Evolutionary conservation across 2,113 vertebrate genomes (phyloP), one percentile per base, ranked within the genome.

Genomic region (Cottus gobio): DNA sequence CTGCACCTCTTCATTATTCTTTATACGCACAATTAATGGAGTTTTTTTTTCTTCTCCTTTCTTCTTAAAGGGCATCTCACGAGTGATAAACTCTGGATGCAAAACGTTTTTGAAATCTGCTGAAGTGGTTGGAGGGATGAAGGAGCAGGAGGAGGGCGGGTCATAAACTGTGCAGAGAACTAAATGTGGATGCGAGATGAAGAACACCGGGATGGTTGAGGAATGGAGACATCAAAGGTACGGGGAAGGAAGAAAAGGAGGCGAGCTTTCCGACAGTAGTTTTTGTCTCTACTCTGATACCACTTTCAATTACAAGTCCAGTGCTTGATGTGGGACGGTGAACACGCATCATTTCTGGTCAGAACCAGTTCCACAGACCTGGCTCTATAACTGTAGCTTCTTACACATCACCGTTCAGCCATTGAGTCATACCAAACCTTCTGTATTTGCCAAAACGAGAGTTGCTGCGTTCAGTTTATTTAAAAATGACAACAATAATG

Each of bases 31-130:
- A 92, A 90, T 92, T 93, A 91, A 92, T 75, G 68, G 82, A 83
- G 50, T 75, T 5, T 64, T 71, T 84, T 64, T 78, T 74, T 9
- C n/a, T n/a, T 34, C 13, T 65, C 77, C 68, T 66, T 77, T 85
- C 77, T 86, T 85, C 69, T 89, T 83, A 91, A 92, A 93, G 90
- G 83, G 87, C 84, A 89, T 88, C 82, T 82, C 87, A 87, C 22
- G 79, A 92, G 77, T 74, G 79, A 90, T 91, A 93, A 92, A 84
- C 84, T 85, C 85, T 4, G 65, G 52, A 89, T 80, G 74, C 79
- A 87, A 85, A 90, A 84, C 7, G 81, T 54, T 89, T 90, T 88
- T 80, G 75, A 88, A 91, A 90, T 75, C 58, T 79, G 65, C 84
- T 85, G 83, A 89, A 89, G 77, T 75, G 83, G 70, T 84, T 88